phyloP scores from a whole-genome alignment of 2,888 invertebrate species.

The Conistra vaccinii region DNA sequence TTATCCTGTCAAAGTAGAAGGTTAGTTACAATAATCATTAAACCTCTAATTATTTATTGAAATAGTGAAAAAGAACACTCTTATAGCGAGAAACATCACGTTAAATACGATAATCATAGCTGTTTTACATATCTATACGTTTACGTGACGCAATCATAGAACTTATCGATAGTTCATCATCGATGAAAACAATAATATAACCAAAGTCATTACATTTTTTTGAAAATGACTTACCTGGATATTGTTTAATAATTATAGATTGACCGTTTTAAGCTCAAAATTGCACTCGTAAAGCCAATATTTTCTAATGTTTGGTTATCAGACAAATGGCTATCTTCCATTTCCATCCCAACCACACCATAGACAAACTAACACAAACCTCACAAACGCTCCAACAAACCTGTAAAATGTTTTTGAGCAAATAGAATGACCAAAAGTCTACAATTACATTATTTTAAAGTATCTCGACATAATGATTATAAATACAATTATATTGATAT shows the following conservation, averaged over 20 bases:
- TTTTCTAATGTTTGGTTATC: constrained; percentile 76
- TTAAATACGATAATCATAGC: constrained; percentile 64
- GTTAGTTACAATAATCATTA: constrained; percentile 75
- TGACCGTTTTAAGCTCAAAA: constrained; percentile 53
- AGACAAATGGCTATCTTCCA: constrained; percentile 86
- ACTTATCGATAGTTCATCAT: constrained; percentile 83
- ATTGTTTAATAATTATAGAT: constrained; percentile 55
- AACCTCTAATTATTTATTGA: constrained; percentile 26
- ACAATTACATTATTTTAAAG: background rate
- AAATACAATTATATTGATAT: background rate
- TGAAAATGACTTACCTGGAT: constrained; percentile 73
- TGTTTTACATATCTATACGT: constrained; percentile 80
- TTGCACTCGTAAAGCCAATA: constrained; percentile 45
- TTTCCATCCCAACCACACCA: constrained; percentile 75
- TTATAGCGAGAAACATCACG: constrained; percentile 49
- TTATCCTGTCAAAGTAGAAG: constrained; percentile 87
- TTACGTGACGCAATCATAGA: constrained; percentile 90
- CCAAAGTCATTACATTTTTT: constrained; percentile 77
- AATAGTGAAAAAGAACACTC: constrained; percentile 28
- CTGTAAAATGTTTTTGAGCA: background rate
- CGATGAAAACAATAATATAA: constrained; percentile 88
- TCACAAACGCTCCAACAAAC: constrained; percentile 3
- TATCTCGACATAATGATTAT: background rate
- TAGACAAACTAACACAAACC: constrained; percentile 63
- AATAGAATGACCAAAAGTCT: background rate